A percentile compares a stretch with the other conserved stretches of the same genome.
Evolutionary conservation across 2,888 invertebrate species (phyloP).

Genomic region (Pyralis farinalis): DNA sequence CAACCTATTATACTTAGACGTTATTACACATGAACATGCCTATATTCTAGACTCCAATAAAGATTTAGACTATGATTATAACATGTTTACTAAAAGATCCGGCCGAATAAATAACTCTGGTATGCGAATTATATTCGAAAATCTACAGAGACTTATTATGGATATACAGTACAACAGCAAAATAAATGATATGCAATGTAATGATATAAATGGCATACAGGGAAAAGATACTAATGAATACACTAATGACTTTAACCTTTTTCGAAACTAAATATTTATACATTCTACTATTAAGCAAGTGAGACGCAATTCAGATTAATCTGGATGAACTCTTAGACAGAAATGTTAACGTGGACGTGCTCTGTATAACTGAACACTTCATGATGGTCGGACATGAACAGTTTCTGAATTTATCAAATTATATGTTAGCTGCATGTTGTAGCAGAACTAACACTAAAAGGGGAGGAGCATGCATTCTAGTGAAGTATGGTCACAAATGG

Average conservation of each 20-base stretch:
- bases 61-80: background rate
- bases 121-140: slow-evolving; percentile 3
- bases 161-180: slow-evolving; percentile 1
- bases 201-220: too few relatives aligned
- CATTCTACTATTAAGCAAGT: slow-evolving; percentile 10
- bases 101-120: slow-evolving; percentile 6
- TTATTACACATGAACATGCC: slow-evolving; percentile 5
- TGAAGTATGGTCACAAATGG: background rate
- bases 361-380: slow-evolving; percentile 17
- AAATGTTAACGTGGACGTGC: slow-evolving; percentile 6
- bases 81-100: slow-evolving; percentile 1
- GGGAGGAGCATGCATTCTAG: slow-evolving; percentile 12
- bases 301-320: slow-evolving; percentile 9
- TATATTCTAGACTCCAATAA: slow-evolving; percentile 2
- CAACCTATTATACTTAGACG: slow-evolving; percentile 2
- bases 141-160: slow-evolving; percentile 1
- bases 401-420: slow-evolving; percentile 5
- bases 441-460: slow-evolving; percentile 4
- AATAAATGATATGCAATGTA: too few relatives aligned
- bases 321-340: slow-evolving; percentile 8
- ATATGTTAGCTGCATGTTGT: slow-evolving; percentile 5
- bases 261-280: slow-evolving; percentile 11
- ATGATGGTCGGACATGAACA: slow-evolving; percentile 6
- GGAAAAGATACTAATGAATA: background rate
- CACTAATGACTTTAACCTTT: slow-evolving; percentile 5